Evolutionary conservation across 1,140 invertebrate genomes (phyloP), one percentile per base, ranked within the genome.

Genomic region (Sinella curviseta): DNA sequence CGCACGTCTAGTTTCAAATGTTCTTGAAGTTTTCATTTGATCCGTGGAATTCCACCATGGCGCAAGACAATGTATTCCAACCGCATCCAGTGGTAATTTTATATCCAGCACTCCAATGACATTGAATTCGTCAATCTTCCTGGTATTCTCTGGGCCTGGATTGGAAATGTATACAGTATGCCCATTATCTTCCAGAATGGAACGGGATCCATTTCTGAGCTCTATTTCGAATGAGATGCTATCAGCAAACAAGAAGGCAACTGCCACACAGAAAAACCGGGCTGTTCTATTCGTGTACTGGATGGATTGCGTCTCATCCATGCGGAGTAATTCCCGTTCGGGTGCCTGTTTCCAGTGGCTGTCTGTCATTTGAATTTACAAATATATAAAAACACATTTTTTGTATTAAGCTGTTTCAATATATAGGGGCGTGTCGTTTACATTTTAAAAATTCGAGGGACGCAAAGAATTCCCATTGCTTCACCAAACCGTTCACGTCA

Each of bases 81-180:
- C 74, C 35, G 74, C 26, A 14, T 75, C 74, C n/a, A 75, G 20
- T n/a, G 33, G 74, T 16, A 75, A 26, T 2, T 36, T 3, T 12
- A 75, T 48, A 8, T 75, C 28, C 14, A 75, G 28, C 1, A 28
- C 36, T n/a, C 35, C 74, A n/a, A 75, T 31, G 16, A 39, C 34
- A 54, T 75, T 75, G 28, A 48, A 75, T 26, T 75, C 74, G 26
- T 75, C 74, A 26, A 75, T 54, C 28, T 48, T 75, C 24, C 74
- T 36, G 2, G 74, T n/a, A 26, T 33, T 70, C n/a, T 70, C 65
- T 4, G 4, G 8, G 28, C 8, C 8, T 14, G 65, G 65, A 33
- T 70, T 70, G 2, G 26, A 30, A 31, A 70, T 70, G n/a, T 30
- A 31, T 3, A 70, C 65, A 14, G 24, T 14, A 60, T n/a, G 39